A percentile compares a stretch with the other conserved stretches of the same genome.
These are phyloP conservation scores for Antheraea assamensis DNA, from an alignment of 2,888 invertebrate genomes.

Conservation along the genomic window DNA sequence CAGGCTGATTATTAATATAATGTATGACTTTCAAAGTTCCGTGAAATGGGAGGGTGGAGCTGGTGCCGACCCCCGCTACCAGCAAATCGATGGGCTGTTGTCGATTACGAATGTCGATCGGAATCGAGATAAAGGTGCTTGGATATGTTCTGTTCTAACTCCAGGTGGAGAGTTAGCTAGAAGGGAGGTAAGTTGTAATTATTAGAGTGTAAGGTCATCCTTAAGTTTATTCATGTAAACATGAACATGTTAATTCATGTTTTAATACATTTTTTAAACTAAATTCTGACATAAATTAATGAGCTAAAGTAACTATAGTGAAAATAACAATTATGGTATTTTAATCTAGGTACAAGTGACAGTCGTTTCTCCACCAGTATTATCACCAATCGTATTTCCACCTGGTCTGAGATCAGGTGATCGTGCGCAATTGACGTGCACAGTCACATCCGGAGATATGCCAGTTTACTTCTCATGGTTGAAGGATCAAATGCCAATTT, in stretches of 20 bases:
- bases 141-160: slow-evolving; percentile 90
- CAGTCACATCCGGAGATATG: slow-evolving; percentile 88
- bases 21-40: slow-evolving; percentile 45
- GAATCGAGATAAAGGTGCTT: slow-evolving; percentile 87
- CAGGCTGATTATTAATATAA: slow-evolving; percentile 24
- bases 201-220: not conserved
- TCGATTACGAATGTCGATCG: slow-evolving; percentile 84
- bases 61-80: slow-evolving; percentile 76
- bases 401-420: slow-evolving; percentile 89
- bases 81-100: slow-evolving; percentile 81
- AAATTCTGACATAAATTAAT: no score
- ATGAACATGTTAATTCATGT: no score
- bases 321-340: slow-evolving; percentile 11
- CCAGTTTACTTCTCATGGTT: slow-evolving; percentile 86
- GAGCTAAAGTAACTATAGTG: not conserved
- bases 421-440: slow-evolving; percentile 91
- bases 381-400: slow-evolving; percentile 92
- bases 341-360: slow-evolving; percentile 66
- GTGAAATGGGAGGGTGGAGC: slow-evolving; percentile 86
- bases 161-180: slow-evolving; percentile 89
- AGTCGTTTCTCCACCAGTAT: slow-evolving; percentile 87
- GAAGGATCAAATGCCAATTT: slow-evolving; percentile 84
- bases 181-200: slow-evolving; percentile 82
- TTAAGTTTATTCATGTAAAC: no score
- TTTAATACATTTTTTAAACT: no score